Conservation (phyloP, 1,140 invertebrate species). For the Leptinotarsa undecemlineata region DNA sequence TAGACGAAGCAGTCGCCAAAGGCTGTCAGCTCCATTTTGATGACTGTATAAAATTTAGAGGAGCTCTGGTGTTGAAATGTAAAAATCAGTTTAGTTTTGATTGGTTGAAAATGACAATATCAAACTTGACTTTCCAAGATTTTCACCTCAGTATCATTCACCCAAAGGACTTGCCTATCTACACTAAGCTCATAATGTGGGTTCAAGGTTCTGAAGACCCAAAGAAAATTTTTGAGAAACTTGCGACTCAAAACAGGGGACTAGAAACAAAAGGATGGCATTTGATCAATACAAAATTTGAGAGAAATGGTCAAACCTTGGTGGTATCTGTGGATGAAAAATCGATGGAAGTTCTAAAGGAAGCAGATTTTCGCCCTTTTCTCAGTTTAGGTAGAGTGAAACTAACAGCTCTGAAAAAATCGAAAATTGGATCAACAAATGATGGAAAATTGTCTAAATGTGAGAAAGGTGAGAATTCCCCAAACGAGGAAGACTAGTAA, state of each 20-base stretch:
- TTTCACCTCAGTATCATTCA: no score
- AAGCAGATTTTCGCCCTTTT: not conserved
- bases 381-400: constrained; percentile 8
- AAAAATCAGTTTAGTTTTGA: constrained; percentile 6
- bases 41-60: not conserved
- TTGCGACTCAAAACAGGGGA: not conserved
- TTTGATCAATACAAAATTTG: not conserved
- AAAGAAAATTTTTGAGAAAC: not conserved
- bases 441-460: no score
- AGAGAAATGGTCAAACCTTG: not conserved
- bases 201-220: not conserved
- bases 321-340: constrained; percentile 7
- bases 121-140: no score
- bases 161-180: not conserved
- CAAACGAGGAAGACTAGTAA: no score
- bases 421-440: no score
- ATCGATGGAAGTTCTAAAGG: not conserved
- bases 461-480: no score
- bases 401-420: no score
- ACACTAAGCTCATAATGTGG: not conserved
- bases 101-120: constrained; percentile 2
- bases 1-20: no score
- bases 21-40: no score
- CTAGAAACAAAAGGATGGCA: constrained; percentile 7
- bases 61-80: constrained; percentile 1